Percentiles rank a stretch among this genome's conserved stretches.
Conservation (phyloP, 2,113 vertebrate species). For the Toxotes jaculatrix region DNA sequence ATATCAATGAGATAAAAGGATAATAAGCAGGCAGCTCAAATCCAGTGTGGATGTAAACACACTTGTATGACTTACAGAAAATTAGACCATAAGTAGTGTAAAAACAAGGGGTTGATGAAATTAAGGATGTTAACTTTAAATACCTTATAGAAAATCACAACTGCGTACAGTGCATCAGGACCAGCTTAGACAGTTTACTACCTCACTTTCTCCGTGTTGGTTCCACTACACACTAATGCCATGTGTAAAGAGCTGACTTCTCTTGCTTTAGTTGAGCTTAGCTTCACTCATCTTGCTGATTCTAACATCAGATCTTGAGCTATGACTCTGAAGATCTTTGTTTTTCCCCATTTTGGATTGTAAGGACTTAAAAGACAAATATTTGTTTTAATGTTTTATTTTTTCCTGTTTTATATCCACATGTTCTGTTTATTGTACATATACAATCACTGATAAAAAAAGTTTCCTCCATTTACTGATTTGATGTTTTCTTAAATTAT, state of each 20-base stretch:
- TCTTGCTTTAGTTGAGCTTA: conserved; percentile 3
- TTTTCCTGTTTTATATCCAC: conserved; percentile 18
- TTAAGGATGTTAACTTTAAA: too few relatives aligned
- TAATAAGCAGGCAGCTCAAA: too few relatives aligned
- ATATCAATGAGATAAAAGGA: too few relatives aligned
- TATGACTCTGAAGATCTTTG: neutral
- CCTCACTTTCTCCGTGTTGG: neutral
- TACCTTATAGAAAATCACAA: neutral
- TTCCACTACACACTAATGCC: neutral
- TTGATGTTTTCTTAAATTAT: neutral
- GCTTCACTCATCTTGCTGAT: neutral
- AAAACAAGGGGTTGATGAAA: too few relatives aligned
- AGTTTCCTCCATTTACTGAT: neutral
- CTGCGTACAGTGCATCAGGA: neutral
- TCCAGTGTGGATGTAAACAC: too few relatives aligned
- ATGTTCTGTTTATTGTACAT: conserved; percentile 33
- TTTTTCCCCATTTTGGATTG: neutral
- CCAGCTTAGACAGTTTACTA: conserved; percentile 1
- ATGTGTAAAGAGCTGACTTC: neutral
- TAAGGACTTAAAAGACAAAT: conserved; percentile 21
- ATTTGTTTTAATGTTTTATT: conserved; percentile 44
- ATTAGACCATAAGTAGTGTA: too few relatives aligned
- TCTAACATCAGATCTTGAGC: neutral
- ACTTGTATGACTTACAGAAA: too few relatives aligned
- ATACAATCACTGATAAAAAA: conserved; percentile 10